A percentile compares a stretch with the other conserved stretches of the same genome.
Evolutionary conservation across 2,888 invertebrate species (phyloP).

Genomic region (Bruchidius siliquastri): DNA sequence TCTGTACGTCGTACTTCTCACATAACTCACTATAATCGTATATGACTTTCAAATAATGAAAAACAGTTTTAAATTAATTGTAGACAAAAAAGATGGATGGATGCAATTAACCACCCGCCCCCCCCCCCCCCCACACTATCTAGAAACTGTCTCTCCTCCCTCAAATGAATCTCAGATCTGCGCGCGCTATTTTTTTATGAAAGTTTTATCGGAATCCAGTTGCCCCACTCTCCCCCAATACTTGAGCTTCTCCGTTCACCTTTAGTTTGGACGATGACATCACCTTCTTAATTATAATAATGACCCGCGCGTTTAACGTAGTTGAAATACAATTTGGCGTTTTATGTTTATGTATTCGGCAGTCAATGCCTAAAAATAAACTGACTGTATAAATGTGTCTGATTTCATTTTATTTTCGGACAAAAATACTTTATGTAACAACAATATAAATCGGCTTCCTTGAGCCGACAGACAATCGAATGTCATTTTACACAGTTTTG

Average conservation of each 20-base stretch:
- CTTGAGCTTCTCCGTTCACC: background rate
- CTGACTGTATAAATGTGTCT: background rate
- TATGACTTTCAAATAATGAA: too few relatives aligned
- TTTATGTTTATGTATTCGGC: background rate
- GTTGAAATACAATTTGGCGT: too few relatives aligned
- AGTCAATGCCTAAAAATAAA: background rate
- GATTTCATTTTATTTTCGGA: background rate
- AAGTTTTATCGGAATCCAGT: background rate
- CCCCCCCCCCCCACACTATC: too few relatives aligned
- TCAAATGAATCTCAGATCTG: too few relatives aligned
- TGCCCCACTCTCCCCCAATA: constrained; percentile 8
- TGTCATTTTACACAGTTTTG: background rate
- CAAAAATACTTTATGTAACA: background rate
- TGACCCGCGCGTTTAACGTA: constrained; percentile 22
- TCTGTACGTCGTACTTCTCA: too few relatives aligned
- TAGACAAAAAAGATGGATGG: too few relatives aligned
- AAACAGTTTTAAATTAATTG: too few relatives aligned
- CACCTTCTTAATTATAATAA: constrained; percentile 29
- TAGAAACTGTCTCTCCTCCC: too few relatives aligned
- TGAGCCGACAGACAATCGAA: background rate
- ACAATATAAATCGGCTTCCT: background rate
- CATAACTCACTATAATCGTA: too few relatives aligned
- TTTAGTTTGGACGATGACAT: constrained; percentile 24
- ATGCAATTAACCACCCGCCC: too few relatives aligned
- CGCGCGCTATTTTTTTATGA: too few relatives aligned